These are phyloP conservation scores for Poeciliopsis paucimaculata DNA, from an alignment of 2,797 vertebrate species.

Conservation along the genomic window DNA sequence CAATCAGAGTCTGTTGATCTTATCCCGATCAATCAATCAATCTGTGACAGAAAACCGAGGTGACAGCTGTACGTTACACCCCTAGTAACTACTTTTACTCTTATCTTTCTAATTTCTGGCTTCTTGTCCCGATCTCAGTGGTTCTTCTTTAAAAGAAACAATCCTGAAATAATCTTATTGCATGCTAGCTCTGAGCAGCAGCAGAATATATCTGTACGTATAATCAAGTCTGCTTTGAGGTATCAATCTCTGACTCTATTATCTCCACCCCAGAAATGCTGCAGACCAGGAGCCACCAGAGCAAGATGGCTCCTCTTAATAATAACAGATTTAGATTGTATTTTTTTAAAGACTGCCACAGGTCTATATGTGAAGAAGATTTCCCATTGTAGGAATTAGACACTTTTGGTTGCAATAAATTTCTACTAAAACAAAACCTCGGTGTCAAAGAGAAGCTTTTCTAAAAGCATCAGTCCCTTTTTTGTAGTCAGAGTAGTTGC, in stretches of 20 bases:
- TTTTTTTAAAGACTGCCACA: background rate
- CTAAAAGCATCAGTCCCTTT: background rate
- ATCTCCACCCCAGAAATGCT: background rate
- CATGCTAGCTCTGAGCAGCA: background rate
- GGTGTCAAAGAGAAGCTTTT: background rate
- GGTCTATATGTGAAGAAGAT: background rate
- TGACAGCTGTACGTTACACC: background rate
- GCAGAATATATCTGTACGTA: background rate
- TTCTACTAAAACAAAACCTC: background rate
- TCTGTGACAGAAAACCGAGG: no score
- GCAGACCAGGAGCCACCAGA: background rate
- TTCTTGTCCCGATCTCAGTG: background rate
- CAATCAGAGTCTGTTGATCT: background rate
- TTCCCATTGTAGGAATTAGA: background rate
- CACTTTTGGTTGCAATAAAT: background rate
- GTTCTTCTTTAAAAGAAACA: background rate
- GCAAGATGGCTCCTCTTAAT: background rate
- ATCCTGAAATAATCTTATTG: background rate
- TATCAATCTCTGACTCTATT: background rate
- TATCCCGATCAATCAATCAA: background rate
- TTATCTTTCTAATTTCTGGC: background rate
- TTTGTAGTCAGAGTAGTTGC: slow-evolving; percentile 4
- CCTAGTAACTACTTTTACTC: background rate
- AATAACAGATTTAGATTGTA: background rate
- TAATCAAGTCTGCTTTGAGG: background rate